Evolutionary conservation across 1,140 invertebrate genomes (phyloP), one percentile per base, ranked within the genome.

Genomic region (silkworm (Bombyx mori)): DNA sequence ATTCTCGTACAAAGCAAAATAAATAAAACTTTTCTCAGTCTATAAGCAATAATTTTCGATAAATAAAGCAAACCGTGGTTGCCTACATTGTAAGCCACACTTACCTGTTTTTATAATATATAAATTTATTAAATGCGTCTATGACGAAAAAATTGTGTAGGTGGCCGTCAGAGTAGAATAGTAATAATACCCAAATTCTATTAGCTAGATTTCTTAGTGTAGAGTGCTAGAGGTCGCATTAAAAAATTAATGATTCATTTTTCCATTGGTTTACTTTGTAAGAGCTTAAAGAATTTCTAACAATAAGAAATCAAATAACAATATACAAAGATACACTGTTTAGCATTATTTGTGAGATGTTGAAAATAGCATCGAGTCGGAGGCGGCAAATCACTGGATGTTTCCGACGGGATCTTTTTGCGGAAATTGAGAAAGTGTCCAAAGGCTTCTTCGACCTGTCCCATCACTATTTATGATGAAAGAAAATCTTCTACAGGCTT

Each of bases 401-500:
- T 67, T 65, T 77, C 63, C 68, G 66, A 48, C 54, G 63, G 54
- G 60, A 55, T 54, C 44, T 22, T 56, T 43, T 54, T 59, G 56
- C 66, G 71, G 68, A 74, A 68, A 68, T 74, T 72, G 69, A 66
- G 66, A 66, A 65, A 69, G 66, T 76, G 53, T 42, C 42, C 43
- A 44, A 44, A 44, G 48, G 48, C 26, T 50, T 22, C 48, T n/a
- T 50, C 12, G 7, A 50, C 26, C 26, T 35, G 26, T 35, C 26
- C 26, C 26, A 35, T 35, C 26, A 35, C 26, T 35, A 35, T 35
- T 35, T 35, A 35, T 35, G 26, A 35, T 35, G 26, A 35, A 35
- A 5, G 26, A 35, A 35, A 35, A 35, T 35, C 4, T 35, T 35
- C 1, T 35, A 35, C 26, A 35, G 26, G 26, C 26, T 3, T 35